Percentiles rank a stretch among this genome's conserved stretches.
Conservation (phyloP, 2,888 invertebrate species). For the Mayetiola destructor region DNA sequence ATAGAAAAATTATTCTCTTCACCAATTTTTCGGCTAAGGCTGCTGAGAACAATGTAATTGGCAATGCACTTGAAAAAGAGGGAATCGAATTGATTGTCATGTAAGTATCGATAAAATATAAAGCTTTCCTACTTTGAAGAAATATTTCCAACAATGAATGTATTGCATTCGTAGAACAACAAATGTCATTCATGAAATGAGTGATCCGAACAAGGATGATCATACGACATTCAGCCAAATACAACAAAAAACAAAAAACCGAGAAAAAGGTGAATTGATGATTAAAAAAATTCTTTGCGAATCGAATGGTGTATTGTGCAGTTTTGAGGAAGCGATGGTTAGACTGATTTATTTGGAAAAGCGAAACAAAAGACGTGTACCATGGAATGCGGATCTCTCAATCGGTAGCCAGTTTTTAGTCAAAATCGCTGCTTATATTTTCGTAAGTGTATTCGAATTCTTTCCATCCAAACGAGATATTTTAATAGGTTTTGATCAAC, state of each 20-base stretch:
- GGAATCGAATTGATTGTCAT: slow-evolving; percentile 48
- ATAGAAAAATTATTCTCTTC: not conserved
- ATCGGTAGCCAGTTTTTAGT: slow-evolving; percentile 46
- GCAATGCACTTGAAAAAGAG: slow-evolving; percentile 41
- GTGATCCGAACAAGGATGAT: not conserved
- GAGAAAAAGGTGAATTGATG: slow-evolving; percentile 25
- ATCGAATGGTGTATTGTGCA: slow-evolving; percentile 37
- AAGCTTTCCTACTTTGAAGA: too few species aligned
- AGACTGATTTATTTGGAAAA: slow-evolving; percentile 44
- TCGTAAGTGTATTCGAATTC: not conserved
- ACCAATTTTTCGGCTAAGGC: not conserved
- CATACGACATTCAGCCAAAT: slow-evolving; percentile 17
- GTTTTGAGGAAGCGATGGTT: slow-evolving; percentile 44
- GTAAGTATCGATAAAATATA: slow-evolving; percentile 36
- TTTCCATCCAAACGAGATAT: not conserved
- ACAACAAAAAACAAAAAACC: slow-evolving; percentile 20
- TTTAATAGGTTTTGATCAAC: too few species aligned
- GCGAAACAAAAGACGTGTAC: slow-evolving; percentile 37
- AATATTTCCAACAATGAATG: not conserved
- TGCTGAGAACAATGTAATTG: too few species aligned
- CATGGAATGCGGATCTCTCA: slow-evolving; percentile 51
- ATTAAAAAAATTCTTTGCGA: slow-evolving; percentile 32
- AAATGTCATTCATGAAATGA: slow-evolving; percentile 28
- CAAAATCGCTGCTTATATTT: slow-evolving; percentile 42
- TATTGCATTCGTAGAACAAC: slow-evolving; percentile 24